These are phyloP conservation scores for Lycopodina hypogea DNA, from an alignment of 37 sponge, comb jelly and placozoan species.

Conservation along the genomic window DNA sequence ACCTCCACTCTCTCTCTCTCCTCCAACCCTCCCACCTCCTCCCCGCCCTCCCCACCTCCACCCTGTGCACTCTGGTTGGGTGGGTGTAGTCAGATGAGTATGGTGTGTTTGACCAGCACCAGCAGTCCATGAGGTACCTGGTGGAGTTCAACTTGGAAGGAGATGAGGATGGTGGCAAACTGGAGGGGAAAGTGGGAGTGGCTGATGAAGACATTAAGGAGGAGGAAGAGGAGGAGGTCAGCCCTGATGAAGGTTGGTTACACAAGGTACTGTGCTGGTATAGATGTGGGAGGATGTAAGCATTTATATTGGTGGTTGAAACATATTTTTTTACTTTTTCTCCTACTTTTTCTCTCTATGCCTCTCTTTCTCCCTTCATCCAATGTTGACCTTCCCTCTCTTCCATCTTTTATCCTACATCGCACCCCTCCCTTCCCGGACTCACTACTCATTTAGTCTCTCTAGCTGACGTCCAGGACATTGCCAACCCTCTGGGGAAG, in stretches of 20 bases:
- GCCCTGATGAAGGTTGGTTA: background rate
- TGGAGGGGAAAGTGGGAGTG: constrained; percentile 7
- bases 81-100: constrained; percentile 72
- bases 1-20: background rate
- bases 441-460: constrained; percentile 28
- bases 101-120: constrained; percentile 72
- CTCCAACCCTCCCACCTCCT: background rate
- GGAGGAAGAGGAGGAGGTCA: constrained; percentile 7
- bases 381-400: too few relatives aligned
- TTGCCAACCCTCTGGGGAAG: constrained; percentile 80
- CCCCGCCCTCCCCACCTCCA: background rate
- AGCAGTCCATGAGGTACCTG: constrained; percentile 82
- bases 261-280: background rate
- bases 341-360: background rate
- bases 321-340: background rate
- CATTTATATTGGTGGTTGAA: background rate
- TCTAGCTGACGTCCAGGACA: constrained; percentile 70
- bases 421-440: background rate
- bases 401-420: background rate
- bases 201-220: constrained; percentile 4
- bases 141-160: constrained; percentile 76
- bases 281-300: background rate
- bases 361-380: background rate
- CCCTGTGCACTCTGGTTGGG: background rate
- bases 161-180: constrained; percentile 15